Evolutionary conservation across 1,140 invertebrate species (phyloP), one percentile per base, ranked within the genome.

Genomic region (Drosophila yakuba): DNA sequence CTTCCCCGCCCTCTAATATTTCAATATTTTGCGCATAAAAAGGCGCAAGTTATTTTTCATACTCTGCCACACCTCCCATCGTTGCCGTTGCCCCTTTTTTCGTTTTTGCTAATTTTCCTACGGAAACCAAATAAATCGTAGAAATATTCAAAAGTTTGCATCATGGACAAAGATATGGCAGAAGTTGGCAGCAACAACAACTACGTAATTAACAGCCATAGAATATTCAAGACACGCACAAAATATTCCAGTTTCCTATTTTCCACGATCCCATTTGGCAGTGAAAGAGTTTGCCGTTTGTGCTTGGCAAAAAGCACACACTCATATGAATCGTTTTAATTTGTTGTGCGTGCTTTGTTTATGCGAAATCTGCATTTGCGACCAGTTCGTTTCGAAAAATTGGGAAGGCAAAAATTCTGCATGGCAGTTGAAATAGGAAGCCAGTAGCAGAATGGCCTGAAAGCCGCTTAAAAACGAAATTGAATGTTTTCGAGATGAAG

Each of bases 21-120:
- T 89, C 84, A 89, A 89, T 89, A 89, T 89, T 80, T 88, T 75
- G 67, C 80, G 76, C 63, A 88, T 84, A 89, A 89, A 78, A 89
- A 89, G 84, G 84, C 84, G 80, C 88, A 84, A 84, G 84, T 67
- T 88, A 88, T 89, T 89, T 89, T 89, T 89, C 80, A 89, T 80
- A 80, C 47, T 78, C 66, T 39, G 60, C 47, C 55, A 41, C 58
- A 39, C 71, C 68, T 63, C 71, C 44, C 32, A 48, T 17, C 45
- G 38, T 57, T 38, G 11, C 12, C 45, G 38, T 57, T 35, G 11
- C 12, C 80, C 78, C 67, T 66, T 66, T 78, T 79, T 63, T 69
- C 67, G 7, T 32, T 32, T 32, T 32, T 61, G 79, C 83, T 88
- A 89, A 88, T 88, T 89, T 84, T 69, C 54, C 68, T 20, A 23